phyloP scores from a whole-genome alignment of 2,797 vertebrate genomes.

The Pachyuromys duprasi region DNA sequence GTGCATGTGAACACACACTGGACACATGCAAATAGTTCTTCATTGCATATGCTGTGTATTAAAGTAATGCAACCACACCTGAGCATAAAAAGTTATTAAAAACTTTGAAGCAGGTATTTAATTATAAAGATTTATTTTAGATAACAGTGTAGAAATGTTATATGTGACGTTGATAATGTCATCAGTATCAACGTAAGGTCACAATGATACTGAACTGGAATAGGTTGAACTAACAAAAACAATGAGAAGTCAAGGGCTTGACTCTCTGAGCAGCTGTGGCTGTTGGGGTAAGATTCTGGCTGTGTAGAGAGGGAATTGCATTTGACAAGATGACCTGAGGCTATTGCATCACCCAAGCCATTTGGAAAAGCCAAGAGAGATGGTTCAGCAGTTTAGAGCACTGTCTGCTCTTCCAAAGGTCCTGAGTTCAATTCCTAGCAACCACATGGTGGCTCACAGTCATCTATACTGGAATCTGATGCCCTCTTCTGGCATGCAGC shows the following conservation, averaged over 20 bases:
- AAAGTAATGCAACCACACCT: neutral
- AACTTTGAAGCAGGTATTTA: neutral
- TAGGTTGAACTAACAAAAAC: slow-evolving; percentile 8
- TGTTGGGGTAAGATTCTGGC: neutral
- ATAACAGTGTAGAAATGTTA: slow-evolving; percentile 19
- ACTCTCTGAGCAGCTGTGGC: neutral
- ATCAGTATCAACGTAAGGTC: slow-evolving; percentile 29
- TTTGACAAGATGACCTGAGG: neutral
- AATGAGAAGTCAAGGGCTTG: neutral
- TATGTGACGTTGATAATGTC: neutral
- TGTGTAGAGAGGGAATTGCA: neutral
- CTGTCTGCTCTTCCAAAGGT: too few species aligned
- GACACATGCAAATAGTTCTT: neutral
- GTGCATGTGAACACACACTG: neutral
- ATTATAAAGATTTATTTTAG: slow-evolving; percentile 39
- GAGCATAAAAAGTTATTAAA: slow-evolving; percentile 28
- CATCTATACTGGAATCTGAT: too few species aligned
- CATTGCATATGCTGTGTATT: neutral
- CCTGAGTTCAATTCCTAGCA: too few species aligned
- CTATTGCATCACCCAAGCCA: neutral
- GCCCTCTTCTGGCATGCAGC: too few species aligned
- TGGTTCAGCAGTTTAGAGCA: too few species aligned
- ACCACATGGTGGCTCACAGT: too few species aligned
- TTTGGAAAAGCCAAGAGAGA: neutral
- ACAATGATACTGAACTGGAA: neutral